Evolutionary conservation across 2,113 vertebrate species (phyloP), one percentile per base, ranked within the genome.

Genomic region (Pollachius pollachius): DNA sequence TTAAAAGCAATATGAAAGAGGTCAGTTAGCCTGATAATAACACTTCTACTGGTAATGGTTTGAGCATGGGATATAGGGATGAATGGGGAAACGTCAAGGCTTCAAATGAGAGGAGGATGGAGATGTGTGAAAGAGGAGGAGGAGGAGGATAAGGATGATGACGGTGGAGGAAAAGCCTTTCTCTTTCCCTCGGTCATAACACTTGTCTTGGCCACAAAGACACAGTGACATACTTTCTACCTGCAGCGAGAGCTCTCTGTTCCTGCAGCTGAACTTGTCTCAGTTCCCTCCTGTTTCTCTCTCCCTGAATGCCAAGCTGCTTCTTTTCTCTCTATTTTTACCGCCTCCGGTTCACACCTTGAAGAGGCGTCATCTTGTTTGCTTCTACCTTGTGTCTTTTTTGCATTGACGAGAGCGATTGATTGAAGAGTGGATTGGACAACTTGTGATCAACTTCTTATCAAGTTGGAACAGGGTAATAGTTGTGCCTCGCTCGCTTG

Each of bases 161-260:
- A 58, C 27, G 1, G 59, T 62, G 2, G 77, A 65, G 75, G 65
- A 64, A 17, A 17, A 64, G 17, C 80, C 67, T 80, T 69, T 70
- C 80, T 75, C 72, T 60, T 67, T 69, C 62, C 27, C 65, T 72
- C 37, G 11, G 37, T 41, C 37, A 6, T 9, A 41, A 41, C 37
- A 41, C 72, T 79, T 73, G 81, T 79, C 80, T 65, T 81, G 80
- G 72, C 68, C 67, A 83, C 70, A 76, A 73, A 81, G 71, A 74
- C 73, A 71, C 18, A 9, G 59, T 74, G 76, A 74, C 76, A 81
- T 52, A 79, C 67, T 76, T 75, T 57, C 70, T 67, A 67, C 68
- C 78, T 71, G 72, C 75, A 65, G 71, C 67, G 65, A 75, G 63
- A 72, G 69, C 71, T 54, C 34, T 3, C 5, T 68, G 37, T 17